These are phyloP conservation scores for Pogoniulus pusillus DNA, from an alignment of 2,797 vertebrate species.

Conservation along the genomic window DNA sequence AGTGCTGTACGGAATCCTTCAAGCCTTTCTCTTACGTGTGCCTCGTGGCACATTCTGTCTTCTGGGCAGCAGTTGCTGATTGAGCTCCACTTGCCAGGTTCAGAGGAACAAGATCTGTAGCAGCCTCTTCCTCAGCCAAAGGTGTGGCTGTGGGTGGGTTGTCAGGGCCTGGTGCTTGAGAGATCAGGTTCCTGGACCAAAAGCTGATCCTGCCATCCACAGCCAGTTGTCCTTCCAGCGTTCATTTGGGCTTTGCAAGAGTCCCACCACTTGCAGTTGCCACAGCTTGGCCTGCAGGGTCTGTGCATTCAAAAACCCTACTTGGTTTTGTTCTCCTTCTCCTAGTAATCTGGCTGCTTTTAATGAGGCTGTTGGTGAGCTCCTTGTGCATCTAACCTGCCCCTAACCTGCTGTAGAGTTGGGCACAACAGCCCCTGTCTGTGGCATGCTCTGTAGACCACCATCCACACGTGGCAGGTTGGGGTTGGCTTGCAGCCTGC, in stretches of 20 bases:
- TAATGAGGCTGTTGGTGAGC: not conserved
- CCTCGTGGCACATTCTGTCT: not conserved
- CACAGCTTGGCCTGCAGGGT: not conserved
- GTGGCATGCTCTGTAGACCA: not conserved
- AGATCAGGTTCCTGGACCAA: not conserved
- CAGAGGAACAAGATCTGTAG: not conserved
- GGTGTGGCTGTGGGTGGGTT: not conserved
- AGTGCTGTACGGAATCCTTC: not conserved
- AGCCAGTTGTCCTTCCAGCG: not conserved
- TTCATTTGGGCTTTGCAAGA: not conserved
- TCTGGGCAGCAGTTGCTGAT: not conserved
- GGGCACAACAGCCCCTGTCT: not conserved
- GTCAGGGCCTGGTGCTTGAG: not conserved
- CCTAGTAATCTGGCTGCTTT: constrained; percentile 1
- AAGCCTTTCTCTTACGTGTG: not conserved
- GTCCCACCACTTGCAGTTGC: not conserved
- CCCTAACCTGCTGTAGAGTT: not conserved
- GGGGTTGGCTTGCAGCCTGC: constrained; percentile 26
- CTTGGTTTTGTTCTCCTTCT: not conserved
- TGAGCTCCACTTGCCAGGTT: not conserved
- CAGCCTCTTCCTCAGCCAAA: not conserved
- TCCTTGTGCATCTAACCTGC: not conserved
- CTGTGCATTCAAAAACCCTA: not conserved
- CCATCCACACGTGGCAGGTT: not conserved
- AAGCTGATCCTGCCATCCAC: not conserved